These are phyloP conservation scores for Lycopodina hypogea DNA, from an alignment of 37 sponge, comb jelly and placozoan genomes.

Conservation along the genomic window DNA sequence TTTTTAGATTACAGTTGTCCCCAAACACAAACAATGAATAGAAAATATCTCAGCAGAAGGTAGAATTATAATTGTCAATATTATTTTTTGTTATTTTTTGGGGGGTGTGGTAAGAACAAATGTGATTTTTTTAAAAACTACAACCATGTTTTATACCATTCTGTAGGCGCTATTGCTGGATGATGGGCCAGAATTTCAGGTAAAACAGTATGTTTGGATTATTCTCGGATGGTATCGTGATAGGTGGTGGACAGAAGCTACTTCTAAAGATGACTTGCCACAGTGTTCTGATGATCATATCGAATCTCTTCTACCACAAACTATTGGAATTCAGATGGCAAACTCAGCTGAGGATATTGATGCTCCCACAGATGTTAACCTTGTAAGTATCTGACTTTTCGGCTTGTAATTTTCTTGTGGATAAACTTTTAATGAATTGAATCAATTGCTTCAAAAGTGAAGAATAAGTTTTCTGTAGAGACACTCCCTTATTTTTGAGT, in stretches of 20 bases:
- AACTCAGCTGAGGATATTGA: slow-evolving; percentile 5
- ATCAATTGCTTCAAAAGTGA: no score
- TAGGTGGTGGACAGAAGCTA: slow-evolving; percentile 37
- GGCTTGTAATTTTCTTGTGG: background rate
- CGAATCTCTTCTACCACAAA: slow-evolving; percentile 1
- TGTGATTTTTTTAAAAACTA: no score
- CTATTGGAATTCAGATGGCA: slow-evolving; percentile 3
- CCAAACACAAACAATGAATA: no score
- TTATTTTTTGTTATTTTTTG: no score
- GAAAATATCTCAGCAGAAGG: no score
- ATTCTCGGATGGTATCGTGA: slow-evolving; percentile 51
- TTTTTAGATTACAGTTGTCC: no score
- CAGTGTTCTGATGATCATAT: slow-evolving; percentile 32
- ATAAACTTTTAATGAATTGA: slow-evolving; percentile 14
- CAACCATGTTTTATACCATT: no score
- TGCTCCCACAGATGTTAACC: slow-evolving; percentile 34
- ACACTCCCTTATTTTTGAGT: no score
- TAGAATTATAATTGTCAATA: no score
- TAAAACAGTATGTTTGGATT: slow-evolving; percentile 42
- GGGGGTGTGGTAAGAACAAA: no score
- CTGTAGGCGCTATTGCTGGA: no score
- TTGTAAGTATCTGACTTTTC: slow-evolving; percentile 35
- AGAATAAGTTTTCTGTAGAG: no score
- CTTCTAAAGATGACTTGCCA: background rate
- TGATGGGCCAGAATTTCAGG: slow-evolving; percentile 3